Evolutionary conservation across 2,888 invertebrate species (phyloP).

Genomic region (Drosophila falleni): DNA sequence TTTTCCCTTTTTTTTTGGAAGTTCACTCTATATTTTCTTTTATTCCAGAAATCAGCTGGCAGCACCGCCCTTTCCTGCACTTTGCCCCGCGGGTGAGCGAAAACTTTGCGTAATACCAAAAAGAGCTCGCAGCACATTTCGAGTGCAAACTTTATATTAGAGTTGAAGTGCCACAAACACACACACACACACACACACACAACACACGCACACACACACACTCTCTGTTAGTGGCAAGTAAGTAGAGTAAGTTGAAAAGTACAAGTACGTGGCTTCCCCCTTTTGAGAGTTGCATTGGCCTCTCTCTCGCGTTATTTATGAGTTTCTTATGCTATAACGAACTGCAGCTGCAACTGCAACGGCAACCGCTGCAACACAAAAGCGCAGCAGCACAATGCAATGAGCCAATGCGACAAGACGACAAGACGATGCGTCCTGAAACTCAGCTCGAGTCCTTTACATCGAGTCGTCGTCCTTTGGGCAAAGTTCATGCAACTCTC

Average conservation of each 20-base stretch:
- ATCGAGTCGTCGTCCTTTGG: slow-evolving; percentile 59
- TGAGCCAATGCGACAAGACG: slow-evolving; percentile 51
- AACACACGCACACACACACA: slow-evolving; percentile 7
- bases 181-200: slow-evolving; percentile 23
- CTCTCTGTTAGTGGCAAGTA: slow-evolving; percentile 46
- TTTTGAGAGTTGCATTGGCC: slow-evolving; percentile 51
- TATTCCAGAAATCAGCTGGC: slow-evolving; percentile 64
- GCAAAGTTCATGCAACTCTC: slow-evolving; percentile 58
- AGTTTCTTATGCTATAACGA: slow-evolving; percentile 77
- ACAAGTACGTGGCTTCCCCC: slow-evolving; percentile 61
- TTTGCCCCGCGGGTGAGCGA: slow-evolving; percentile 41
- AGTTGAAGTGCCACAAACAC: slow-evolving; percentile 76
- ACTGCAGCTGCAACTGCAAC: slow-evolving; percentile 46
- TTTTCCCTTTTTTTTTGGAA: slow-evolving; percentile 52
- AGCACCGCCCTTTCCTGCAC: slow-evolving; percentile 25
- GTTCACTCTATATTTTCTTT: slow-evolving; percentile 29
- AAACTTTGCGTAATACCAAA: slow-evolving; percentile 80
- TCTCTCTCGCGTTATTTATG: slow-evolving; percentile 72
- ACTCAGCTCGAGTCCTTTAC: slow-evolving; percentile 20
- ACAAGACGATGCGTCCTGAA: slow-evolving; percentile 26
- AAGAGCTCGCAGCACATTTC: slow-evolving; percentile 78
- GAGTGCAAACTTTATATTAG: slow-evolving; percentile 79
- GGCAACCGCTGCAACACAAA: slow-evolving; percentile 33
- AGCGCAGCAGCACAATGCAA: slow-evolving; percentile 45
- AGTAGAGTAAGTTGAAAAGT: slow-evolving; percentile 69